These are phyloP conservation scores for Callosobruchus maculatus DNA, from an alignment of 2,888 invertebrate genomes.

Conservation along the genomic window DNA sequence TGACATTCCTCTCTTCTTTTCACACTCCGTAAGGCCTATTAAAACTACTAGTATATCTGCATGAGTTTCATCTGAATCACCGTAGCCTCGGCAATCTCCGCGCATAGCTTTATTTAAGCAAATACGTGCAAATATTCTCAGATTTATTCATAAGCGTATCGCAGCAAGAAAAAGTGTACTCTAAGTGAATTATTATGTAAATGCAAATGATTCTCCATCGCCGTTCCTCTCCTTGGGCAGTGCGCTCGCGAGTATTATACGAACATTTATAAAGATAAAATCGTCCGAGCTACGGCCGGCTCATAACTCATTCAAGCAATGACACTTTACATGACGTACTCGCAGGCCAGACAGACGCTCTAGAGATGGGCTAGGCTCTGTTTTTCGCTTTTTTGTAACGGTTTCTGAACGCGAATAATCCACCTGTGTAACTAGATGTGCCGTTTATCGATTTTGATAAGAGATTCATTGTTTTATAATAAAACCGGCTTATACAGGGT, in stretches of 20 bases:
- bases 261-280: slow-evolving; percentile 36
- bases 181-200: slow-evolving; percentile 37
- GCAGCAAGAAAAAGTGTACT: slow-evolving; percentile 3
- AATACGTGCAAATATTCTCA: not conserved
- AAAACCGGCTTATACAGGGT: too few relatives aligned
- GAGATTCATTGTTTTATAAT: too few relatives aligned
- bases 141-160: not conserved
- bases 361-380: not conserved
- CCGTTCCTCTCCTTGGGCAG: slow-evolving; percentile 14
- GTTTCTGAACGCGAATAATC: not conserved
- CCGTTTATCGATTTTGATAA: too few relatives aligned
- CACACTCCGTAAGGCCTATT: too few relatives aligned
- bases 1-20: too few relatives aligned
- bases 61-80: not conserved
- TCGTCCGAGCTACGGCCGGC: slow-evolving; percentile 25
- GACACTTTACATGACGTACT: slow-evolving; percentile 34
- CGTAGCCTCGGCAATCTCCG: not conserved
- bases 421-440: too few relatives aligned
- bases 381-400: not conserved
- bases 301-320: slow-evolving; percentile 36
- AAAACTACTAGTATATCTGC: not conserved
- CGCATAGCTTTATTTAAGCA: not conserved
- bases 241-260: slow-evolving; percentile 18
- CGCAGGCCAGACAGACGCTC: not conserved
- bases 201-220: slow-evolving; percentile 34